phyloP scores from a whole-genome alignment of 2,888 invertebrate species.

The Colletes collaris region DNA sequence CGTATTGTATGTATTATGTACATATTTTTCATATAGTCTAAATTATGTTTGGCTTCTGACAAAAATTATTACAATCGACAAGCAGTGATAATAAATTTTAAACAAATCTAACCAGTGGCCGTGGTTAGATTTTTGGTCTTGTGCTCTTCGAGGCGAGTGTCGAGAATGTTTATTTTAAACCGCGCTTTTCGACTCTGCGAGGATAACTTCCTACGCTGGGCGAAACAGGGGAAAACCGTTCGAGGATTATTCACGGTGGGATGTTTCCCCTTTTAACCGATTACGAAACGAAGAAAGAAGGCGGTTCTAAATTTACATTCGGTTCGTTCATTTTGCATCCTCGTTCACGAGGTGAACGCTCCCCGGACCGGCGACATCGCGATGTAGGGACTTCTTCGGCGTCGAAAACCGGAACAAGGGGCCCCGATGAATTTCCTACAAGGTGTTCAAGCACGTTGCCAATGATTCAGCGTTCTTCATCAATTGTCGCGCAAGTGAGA shows the following conservation, averaged over 20 bases:
- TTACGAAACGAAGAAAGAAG: conserved; percentile 58
- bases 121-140: no score
- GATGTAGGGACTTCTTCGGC: conserved; percentile 24
- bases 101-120: no score
- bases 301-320: conserved; percentile 49
- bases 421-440: conserved; percentile 49
- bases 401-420: conserved; percentile 51
- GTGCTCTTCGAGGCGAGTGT: no score
- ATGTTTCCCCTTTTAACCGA: conserved; percentile 44
- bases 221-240: conserved; percentile 6
- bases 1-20: no score
- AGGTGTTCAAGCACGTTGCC: conserved; percentile 34
- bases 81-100: no score
- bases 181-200: not conserved
- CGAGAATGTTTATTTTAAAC: conserved; percentile 24
- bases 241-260: conserved; percentile 11
- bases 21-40: no score
- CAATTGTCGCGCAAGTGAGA: conserved; percentile 33
- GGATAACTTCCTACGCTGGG: conserved; percentile 6
- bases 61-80: no score
- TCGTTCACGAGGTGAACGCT: conserved; percentile 38
- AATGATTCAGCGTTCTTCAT: conserved; percentile 62
- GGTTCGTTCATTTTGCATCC: conserved; percentile 40
- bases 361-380: conserved; percentile 28
- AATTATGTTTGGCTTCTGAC: no score